Evolutionary conservation across 2,888 invertebrate genomes (phyloP).

Genomic region (Dryocosmus kuriphilus): DNA sequence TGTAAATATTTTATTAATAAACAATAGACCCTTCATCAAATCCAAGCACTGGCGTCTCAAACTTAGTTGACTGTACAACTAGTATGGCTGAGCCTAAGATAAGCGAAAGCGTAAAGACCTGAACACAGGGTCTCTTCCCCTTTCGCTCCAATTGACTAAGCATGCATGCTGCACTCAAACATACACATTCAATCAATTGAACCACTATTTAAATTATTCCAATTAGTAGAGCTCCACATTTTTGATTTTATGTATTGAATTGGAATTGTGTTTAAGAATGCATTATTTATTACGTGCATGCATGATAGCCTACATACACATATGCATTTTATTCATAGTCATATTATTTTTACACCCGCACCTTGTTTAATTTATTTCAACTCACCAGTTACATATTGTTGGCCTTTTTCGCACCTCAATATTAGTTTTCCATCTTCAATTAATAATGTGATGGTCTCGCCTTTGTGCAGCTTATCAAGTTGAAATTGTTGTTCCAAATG

Average conservation of each 20-base stretch:
- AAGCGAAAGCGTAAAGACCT: neutral
- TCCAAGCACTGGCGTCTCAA: neutral
- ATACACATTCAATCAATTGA: neutral
- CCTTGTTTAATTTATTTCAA: neutral
- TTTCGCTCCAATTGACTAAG: neutral
- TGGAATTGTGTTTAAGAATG: neutral
- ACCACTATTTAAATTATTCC: neutral
- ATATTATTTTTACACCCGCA: neutral
- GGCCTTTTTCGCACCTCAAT: conserved; percentile 6
- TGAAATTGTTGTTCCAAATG: conserved; percentile 9
- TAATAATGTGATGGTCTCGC: neutral
- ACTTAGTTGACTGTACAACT: conserved; percentile 10
- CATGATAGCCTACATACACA: conserved; percentile 8
- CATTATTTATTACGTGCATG: neutral
- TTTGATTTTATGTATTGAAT: neutral
- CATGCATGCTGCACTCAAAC: conserved; percentile 8
- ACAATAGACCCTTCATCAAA: neutral
- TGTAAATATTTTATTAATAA: neutral
- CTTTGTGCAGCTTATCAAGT: conserved; percentile 10
- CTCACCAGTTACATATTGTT: conserved; percentile 15
- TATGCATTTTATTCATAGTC: neutral
- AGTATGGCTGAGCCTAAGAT: neutral
- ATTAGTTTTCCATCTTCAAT: neutral
- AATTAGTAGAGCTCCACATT: neutral
- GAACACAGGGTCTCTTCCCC: neutral